Percentiles rank a stretch among this genome's conserved stretches.
These are phyloP conservation scores for Syrmaticus mikado DNA, from an alignment of 2,113 vertebrate genomes.

Conservation along the genomic window DNA sequence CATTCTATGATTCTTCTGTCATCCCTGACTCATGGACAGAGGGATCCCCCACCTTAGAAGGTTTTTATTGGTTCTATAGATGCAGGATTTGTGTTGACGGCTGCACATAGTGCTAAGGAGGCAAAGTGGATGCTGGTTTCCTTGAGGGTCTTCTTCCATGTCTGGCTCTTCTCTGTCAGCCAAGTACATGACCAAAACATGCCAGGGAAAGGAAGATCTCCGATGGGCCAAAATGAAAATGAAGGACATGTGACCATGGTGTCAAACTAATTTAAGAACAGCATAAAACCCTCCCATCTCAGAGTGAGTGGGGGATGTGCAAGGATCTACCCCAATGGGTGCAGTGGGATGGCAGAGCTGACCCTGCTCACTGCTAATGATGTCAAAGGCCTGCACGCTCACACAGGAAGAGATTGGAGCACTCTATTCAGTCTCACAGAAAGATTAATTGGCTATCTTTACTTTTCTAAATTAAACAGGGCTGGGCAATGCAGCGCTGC, in stretches of 20 bases:
- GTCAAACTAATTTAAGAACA: not conserved
- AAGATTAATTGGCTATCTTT: not conserved
- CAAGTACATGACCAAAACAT: not conserved
- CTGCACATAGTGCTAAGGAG: fast-evolving
- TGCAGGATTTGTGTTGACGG: not conserved
- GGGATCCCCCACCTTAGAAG: not conserved
- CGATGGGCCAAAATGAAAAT: not conserved
- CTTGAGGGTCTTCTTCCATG: not conserved
- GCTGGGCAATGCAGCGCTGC: not conserved
- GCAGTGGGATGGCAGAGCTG: not conserved
- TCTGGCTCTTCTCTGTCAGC: not conserved
- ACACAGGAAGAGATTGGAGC: not conserved
- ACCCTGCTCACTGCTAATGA: not conserved
- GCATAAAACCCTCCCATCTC: not conserved
- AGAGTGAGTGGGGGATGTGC: fast-evolving
- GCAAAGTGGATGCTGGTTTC: not conserved
- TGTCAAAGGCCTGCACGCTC: not conserved
- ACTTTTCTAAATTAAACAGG: not conserved
- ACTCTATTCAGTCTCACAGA: fast-evolving
- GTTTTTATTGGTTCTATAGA: not conserved
- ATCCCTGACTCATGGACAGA: not conserved
- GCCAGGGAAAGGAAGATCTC: not conserved
- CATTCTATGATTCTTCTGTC: not conserved
- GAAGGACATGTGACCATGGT: not conserved
- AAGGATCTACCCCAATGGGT: not conserved